These are phyloP conservation scores for Molossus alvarezi DNA, from an alignment of 2,797 vertebrate genomes.

Conservation along the genomic window DNA sequence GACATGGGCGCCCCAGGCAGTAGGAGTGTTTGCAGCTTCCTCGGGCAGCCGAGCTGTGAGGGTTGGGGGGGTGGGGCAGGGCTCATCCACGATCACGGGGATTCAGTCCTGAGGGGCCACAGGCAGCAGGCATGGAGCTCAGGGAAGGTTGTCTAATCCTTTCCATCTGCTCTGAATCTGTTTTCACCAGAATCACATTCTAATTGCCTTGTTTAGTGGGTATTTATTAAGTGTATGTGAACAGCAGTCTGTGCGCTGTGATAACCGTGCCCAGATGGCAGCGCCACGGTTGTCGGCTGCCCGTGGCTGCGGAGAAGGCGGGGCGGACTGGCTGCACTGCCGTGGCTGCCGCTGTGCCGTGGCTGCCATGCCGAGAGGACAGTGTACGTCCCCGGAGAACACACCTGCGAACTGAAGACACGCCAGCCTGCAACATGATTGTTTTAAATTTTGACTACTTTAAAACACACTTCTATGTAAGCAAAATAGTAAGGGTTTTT, in stretches of 20 bases:
- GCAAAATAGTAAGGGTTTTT: neutral
- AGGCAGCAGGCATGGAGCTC: neutral
- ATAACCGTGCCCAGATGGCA: neutral
- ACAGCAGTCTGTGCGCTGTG: neutral
- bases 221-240: neutral
- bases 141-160: neutral
- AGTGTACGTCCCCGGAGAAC: neutral
- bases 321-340: neutral
- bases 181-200: neutral
- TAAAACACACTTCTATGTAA: neutral
- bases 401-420: neutral
- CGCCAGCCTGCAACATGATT: neutral
- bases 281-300: too few relatives aligned
- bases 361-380: neutral
- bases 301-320: neutral
- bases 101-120: neutral
- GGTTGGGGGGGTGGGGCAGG: neutral
- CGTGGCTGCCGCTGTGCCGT: too few relatives aligned
- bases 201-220: neutral
- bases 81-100: neutral
- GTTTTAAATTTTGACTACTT: conserved; percentile 1
- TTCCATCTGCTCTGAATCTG: neutral
- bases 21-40: neutral
- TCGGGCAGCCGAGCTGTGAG: neutral
- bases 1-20: neutral